These are phyloP conservation scores for Rhinoderma darwinii DNA, from an alignment of 2,113 vertebrate genomes.

Conservation along the genomic window DNA sequence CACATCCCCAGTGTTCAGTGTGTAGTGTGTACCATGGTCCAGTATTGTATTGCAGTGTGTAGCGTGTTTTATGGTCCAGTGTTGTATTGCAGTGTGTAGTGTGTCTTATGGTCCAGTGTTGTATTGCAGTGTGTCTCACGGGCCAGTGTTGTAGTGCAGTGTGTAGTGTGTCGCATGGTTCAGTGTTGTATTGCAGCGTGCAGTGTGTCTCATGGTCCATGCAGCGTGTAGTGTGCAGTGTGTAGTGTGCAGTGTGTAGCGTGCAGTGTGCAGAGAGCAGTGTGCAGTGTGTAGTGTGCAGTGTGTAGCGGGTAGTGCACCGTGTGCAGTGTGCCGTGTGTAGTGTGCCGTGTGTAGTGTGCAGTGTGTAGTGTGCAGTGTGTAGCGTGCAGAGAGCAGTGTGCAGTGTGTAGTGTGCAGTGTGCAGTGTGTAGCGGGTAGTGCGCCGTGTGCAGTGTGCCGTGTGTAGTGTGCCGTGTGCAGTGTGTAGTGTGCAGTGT, in stretches of 20 bases:
- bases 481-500: background rate
- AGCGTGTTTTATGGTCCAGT: background rate
- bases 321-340: conserved; percentile 10
- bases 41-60: background rate
- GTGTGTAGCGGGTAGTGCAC: no score
- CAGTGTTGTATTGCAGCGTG: background rate
- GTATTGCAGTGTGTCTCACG: background rate
- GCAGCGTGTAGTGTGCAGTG: background rate
- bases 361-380: background rate
- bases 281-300: background rate
- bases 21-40: background rate
- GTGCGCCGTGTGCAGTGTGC: no score
- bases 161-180: background rate
- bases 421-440: no score
- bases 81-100: conserved; percentile 16
- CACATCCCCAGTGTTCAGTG: background rate
- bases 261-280: no score
- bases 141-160: background rate
- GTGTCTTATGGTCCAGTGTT: background rate
- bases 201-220: background rate
- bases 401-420: background rate
- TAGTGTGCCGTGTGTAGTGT: background rate
- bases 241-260: background rate
- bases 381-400: no score
- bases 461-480: background rate